Evolutionary conservation across 1,140 invertebrate genomes (phyloP).

Genomic region (Apolygus lucorum): DNA sequence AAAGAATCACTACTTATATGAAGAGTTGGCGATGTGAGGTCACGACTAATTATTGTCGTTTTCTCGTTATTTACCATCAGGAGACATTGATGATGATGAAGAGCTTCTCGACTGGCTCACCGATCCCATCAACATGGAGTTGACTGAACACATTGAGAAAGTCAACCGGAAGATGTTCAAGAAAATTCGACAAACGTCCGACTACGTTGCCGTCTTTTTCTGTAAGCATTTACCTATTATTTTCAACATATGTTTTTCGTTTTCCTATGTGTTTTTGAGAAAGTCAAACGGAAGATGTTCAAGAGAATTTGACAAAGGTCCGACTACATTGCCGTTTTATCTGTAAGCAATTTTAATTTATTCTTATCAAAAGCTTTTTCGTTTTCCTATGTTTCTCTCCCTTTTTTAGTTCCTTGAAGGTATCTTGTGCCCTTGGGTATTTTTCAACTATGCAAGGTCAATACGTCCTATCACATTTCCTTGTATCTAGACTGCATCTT

Average conservation of each 20-base stretch:
- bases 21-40: too few relatives aligned
- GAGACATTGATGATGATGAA: slow-evolving; percentile 84
- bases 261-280: slow-evolving; percentile 40
- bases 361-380: background rate
- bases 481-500: too few relatives aligned
- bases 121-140: slow-evolving; percentile 87
- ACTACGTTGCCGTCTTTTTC: slow-evolving; percentile 91
- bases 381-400: background rate
- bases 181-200: slow-evolving; percentile 78
- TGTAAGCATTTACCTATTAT: slow-evolving; percentile 58
- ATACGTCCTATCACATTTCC: too few relatives aligned
- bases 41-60: too few relatives aligned
- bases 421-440: too few relatives aligned
- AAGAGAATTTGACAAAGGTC: slow-evolving; percentile 81
- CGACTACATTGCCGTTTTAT: slow-evolving; percentile 89
- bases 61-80: too few relatives aligned
- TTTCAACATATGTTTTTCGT: background rate
- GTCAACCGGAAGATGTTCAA: slow-evolving; percentile 91
- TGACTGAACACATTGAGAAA: slow-evolving; percentile 85
- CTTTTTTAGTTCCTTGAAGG: too few relatives aligned
- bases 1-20: too few relatives aligned
- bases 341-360: slow-evolving; percentile 58
- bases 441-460: too few relatives aligned
- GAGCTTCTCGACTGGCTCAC: slow-evolving; percentile 90
- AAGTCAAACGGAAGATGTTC: slow-evolving; percentile 88